Evolutionary conservation across 2,797 vertebrate genomes (phyloP).

Genomic region (Tachyglossus aculeatus): DNA sequence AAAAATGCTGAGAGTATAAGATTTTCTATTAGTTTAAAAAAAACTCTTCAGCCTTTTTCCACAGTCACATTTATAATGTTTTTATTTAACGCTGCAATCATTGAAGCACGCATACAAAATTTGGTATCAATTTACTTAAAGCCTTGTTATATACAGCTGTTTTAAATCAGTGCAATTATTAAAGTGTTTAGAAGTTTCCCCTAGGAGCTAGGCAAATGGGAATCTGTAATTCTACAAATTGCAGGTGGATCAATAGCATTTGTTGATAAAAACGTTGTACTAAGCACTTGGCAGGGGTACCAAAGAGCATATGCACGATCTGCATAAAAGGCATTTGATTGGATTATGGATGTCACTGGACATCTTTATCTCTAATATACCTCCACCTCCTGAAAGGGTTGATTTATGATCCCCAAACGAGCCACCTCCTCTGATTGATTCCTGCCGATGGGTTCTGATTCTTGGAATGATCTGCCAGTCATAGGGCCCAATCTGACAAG

Average conservation of each 20-base stretch:
- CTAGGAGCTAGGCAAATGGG: constrained; percentile 70
- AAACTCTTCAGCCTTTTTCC: constrained; percentile 12
- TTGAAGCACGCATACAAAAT: constrained; percentile 59
- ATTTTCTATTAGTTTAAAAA: constrained; percentile 15
- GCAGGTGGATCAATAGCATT: constrained; percentile 76
- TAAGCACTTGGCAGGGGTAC: too few species aligned
- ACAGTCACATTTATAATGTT: constrained; percentile 48
- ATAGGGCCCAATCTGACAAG: too few species aligned
- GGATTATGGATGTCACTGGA: too few species aligned
- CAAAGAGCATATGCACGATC: too few species aligned
- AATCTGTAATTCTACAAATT: constrained; percentile 73
- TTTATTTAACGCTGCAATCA: constrained; percentile 61
- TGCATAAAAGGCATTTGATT: too few species aligned
- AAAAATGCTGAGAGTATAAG: constrained; percentile 3
- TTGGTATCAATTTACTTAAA: constrained; percentile 76
- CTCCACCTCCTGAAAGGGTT: too few species aligned
- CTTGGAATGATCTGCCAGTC: too few species aligned
- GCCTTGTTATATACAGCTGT: constrained; percentile 72
- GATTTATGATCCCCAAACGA: too few species aligned
- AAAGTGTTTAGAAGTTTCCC: constrained; percentile 70
- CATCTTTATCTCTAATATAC: too few species aligned
- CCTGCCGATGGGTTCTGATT: too few species aligned
- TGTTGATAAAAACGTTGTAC: too few species aligned
- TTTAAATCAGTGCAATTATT: constrained; percentile 74
- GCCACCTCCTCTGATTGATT: too few species aligned